phyloP scores from a whole-genome alignment of 2,888 invertebrate species.

The Mesopsocus fuscifrons region DNA sequence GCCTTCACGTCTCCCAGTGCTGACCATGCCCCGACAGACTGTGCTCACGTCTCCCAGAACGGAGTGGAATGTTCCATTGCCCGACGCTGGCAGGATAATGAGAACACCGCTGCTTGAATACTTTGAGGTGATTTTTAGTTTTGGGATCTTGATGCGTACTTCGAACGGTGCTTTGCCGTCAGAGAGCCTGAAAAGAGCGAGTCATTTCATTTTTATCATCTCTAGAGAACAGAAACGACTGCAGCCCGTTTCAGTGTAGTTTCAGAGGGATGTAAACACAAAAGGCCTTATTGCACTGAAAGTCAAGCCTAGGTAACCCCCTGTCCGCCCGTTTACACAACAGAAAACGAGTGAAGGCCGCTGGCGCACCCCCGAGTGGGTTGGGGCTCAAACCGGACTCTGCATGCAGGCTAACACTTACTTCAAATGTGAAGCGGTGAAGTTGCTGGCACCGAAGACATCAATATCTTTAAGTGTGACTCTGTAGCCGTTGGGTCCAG shows the following conservation, averaged over 20 bases:
- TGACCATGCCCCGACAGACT: constrained; percentile 26
- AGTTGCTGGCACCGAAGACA: constrained; percentile 29
- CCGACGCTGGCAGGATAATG: constrained; percentile 48
- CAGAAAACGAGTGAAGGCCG: too few relatives aligned
- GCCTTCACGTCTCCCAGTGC: constrained; percentile 20
- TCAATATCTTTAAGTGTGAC: constrained; percentile 27
- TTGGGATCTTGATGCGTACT: constrained; percentile 41
- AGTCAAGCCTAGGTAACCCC: too few relatives aligned
- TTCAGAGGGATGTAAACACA: too few relatives aligned
- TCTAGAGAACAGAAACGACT: too few relatives aligned
- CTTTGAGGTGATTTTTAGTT: constrained; percentile 39
- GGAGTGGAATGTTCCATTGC: constrained; percentile 47
- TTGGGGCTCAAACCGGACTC: too few relatives aligned
- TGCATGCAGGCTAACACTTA: too few relatives aligned
- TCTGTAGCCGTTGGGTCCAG: constrained; percentile 29
- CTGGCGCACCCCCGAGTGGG: too few relatives aligned
- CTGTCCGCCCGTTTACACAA: too few relatives aligned
- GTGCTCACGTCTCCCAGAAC: constrained; percentile 32
- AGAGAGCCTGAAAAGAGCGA: constrained; percentile 28
- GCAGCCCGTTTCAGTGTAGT: too few relatives aligned
- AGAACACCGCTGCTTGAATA: constrained; percentile 49
- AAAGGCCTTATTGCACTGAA: too few relatives aligned
- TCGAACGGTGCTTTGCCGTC: constrained; percentile 43
- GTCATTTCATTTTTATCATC: too few relatives aligned
- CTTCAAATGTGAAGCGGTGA: constrained; percentile 27